Conservation (phyloP, 2,113 vertebrate genomes). For the Charina bottae region DNA sequence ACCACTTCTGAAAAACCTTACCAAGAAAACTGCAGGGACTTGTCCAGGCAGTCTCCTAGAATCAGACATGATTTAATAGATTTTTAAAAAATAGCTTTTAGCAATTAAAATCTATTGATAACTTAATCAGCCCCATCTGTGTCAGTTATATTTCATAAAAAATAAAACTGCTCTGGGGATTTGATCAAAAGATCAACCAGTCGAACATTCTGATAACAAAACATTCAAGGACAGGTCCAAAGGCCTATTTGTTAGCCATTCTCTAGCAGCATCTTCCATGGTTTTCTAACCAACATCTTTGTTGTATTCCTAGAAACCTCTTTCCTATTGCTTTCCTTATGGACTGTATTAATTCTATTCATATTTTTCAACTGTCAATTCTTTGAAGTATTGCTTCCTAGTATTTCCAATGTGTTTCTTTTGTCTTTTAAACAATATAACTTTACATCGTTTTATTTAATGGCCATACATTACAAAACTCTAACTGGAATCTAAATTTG, state of each 20-base stretch:
- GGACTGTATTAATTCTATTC: constrained; percentile 5
- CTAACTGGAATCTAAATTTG: not conserved
- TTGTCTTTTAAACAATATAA: not conserved
- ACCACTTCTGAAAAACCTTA: too few relatives aligned
- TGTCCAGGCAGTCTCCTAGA: too few relatives aligned
- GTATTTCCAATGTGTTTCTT: not conserved
- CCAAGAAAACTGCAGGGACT: too few relatives aligned
- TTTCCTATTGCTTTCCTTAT: not conserved
- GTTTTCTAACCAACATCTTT: constrained; percentile 5
- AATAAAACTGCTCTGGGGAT: not conserved
- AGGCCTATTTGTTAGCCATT: not conserved
- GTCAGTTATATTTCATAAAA: constrained; percentile 2
- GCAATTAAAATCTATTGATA: constrained; percentile 14
- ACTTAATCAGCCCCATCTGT: constrained; percentile 8
- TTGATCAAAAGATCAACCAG: not conserved
- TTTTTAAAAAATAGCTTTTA: constrained; percentile 8
- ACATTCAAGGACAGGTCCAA: too few relatives aligned
- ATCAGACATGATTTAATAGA: too few relatives aligned
- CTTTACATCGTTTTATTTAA: not conserved
- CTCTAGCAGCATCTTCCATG: not conserved
- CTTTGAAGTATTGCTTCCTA: not conserved
- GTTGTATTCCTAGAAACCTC: not conserved
- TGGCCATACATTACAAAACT: not conserved
- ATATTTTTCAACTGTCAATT: constrained; percentile 12
- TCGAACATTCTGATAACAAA: not conserved